Conservation (phyloP, 2,888 invertebrate genomes). For the Oxycera nigricornis region DNA sequence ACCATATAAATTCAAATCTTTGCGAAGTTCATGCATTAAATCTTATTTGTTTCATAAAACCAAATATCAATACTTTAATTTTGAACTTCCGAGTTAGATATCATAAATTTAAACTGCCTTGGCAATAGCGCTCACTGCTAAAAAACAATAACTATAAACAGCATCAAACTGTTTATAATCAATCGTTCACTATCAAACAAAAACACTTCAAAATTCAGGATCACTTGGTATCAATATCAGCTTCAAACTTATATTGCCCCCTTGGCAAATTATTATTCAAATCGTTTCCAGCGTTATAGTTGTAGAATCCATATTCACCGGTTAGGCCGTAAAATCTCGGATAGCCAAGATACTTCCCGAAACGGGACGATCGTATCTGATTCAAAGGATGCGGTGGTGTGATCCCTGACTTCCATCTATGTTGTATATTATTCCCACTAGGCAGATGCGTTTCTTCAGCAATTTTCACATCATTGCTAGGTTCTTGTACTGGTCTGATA, state of each 20-base stretch:
- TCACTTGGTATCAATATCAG: conserved; percentile 38
- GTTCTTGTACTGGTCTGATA: conserved; percentile 22
- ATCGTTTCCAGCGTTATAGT: conserved; percentile 46
- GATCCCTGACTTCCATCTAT: not conserved
- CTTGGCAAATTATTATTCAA: conserved; percentile 46
- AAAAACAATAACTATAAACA: too few species aligned
- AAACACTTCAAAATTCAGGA: not conserved
- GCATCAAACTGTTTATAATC: not conserved
- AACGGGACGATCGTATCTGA: conserved; percentile 41
- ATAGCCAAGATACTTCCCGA: conserved; percentile 28
- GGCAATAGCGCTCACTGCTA: too few species aligned
- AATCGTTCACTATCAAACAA: not conserved
- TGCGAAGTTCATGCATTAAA: too few species aligned
- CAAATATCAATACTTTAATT: too few species aligned
- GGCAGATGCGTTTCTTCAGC: not conserved
- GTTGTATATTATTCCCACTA: not conserved
- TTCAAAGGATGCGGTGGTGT: conserved; percentile 32
- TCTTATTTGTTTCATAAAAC: too few species aligned
- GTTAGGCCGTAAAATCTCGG: conserved; percentile 42
- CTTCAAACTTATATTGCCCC: conserved; percentile 45
- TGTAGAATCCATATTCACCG: conserved; percentile 41
- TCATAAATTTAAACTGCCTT: too few species aligned
- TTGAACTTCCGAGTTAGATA: too few species aligned
- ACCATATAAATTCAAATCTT: too few species aligned
- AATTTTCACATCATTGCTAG: not conserved